Percentiles rank a stretch among this genome's conserved stretches.
Evolutionary conservation across 2,113 vertebrate species (phyloP).

Genomic region (Sceloporus undulatus): DNA sequence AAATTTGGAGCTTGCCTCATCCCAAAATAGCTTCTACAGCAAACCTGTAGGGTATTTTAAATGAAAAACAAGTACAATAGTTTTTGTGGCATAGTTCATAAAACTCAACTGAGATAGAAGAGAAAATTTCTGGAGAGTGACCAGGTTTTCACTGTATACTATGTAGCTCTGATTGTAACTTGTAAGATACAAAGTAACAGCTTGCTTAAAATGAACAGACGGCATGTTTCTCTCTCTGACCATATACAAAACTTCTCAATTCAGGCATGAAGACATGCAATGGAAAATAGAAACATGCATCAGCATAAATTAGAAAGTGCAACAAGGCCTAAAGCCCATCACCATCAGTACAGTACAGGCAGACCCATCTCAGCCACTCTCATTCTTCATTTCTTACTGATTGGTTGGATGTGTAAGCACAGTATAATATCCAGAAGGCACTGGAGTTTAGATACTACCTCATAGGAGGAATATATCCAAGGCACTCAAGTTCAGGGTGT

Average conservation of each 20-base stretch:
- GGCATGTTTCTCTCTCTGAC: neutral
- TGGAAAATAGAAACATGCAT: neutral
- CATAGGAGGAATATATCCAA: too few species aligned
- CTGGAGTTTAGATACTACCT: too few species aligned
- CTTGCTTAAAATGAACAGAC: neutral
- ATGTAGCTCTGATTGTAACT: neutral
- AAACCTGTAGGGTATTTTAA: neutral
- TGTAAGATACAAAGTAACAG: neutral
- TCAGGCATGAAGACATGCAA: neutral
- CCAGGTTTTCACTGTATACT: neutral
- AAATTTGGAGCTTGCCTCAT: conserved; percentile 6
- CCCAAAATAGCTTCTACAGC: conserved; percentile 14
- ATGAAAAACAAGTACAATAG: neutral
- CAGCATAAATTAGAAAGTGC: neutral
- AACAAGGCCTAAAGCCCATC: too few species aligned
- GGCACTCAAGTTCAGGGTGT: too few species aligned
- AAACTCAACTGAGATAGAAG: neutral
- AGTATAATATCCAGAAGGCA: too few species aligned
- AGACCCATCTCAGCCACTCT: too few species aligned
- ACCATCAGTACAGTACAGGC: too few species aligned
- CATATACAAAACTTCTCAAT: neutral
- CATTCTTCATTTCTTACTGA: too few species aligned
- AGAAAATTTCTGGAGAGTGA: neutral
- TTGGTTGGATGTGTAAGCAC: too few species aligned
- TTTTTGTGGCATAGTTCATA: neutral